Conservation (phyloP, 2,888 invertebrate species). For the Rhorus exstirpatorius region DNA sequence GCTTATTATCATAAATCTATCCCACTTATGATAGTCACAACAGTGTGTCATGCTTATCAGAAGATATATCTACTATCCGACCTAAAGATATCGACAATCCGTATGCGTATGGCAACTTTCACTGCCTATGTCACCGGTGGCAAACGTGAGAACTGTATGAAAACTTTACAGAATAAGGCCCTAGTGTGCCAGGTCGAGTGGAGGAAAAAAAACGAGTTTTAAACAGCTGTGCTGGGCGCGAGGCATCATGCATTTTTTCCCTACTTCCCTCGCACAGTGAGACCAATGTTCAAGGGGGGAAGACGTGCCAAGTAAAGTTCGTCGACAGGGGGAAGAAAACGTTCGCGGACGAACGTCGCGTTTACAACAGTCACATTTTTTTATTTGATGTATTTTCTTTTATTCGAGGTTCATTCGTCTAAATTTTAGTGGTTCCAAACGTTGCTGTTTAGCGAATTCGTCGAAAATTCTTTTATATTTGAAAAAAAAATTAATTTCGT, state of each 20-base stretch:
- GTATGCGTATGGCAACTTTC: too few species aligned
- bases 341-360: slow-evolving; percentile 63
- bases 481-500: slow-evolving; percentile 4
- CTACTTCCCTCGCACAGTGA: slow-evolving; percentile 67
- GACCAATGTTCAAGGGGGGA: slow-evolving; percentile 59
- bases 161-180: too few species aligned
- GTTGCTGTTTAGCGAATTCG: slow-evolving; percentile 21
- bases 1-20: too few species aligned
- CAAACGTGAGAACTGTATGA: too few species aligned
- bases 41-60: too few species aligned
- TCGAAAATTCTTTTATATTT: slow-evolving; percentile 6
- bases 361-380: slow-evolving; percentile 28
- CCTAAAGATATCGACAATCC: too few species aligned
- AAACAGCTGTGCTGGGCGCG: slow-evolving; percentile 59
- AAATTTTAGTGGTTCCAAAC: slow-evolving; percentile 8
- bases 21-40: too few species aligned
- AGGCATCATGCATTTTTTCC: slow-evolving; percentile 64
- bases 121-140: too few species aligned
- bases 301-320: slow-evolving; percentile 65
- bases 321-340: slow-evolving; percentile 54
- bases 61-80: too few species aligned
- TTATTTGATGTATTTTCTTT: slow-evolving; percentile 42
- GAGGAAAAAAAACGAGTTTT: slow-evolving; percentile 52
- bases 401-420: slow-evolving; percentile 1
- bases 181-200: too few species aligned